Percentiles rank a stretch among this genome's conserved stretches.
phyloP scores from a whole-genome alignment of 2,888 invertebrate species.

The Cepaea hortensis region DNA sequence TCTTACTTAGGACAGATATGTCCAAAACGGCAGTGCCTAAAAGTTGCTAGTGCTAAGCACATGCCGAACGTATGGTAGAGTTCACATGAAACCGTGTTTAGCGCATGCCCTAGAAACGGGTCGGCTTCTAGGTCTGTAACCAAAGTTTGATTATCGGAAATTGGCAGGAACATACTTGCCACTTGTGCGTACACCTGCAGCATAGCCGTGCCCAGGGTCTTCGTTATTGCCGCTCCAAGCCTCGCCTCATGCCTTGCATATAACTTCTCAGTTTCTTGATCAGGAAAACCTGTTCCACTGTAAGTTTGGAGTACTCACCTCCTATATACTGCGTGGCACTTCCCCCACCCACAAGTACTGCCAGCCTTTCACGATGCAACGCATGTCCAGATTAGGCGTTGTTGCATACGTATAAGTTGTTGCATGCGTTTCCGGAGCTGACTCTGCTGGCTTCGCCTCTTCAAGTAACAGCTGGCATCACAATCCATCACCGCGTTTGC shows the following conservation, averaged over 20 bases:
- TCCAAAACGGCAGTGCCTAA: not conserved
- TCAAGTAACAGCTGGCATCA: too few relatives aligned
- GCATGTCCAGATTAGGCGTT: not conserved
- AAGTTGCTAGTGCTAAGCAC: not conserved
- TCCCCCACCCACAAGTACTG: not conserved
- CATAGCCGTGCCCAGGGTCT: not conserved
- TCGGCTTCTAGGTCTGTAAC: conserved; percentile 3
- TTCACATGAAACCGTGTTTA: not conserved
- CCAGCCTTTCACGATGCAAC: not conserved
- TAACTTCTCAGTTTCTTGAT: conserved; percentile 3
- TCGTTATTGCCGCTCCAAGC: not conserved
- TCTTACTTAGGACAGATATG: not conserved
- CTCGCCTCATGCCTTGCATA: not conserved
- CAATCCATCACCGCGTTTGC: too few relatives aligned
- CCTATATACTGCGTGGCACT: not conserved
- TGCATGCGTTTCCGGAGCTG: too few relatives aligned
- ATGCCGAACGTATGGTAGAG: not conserved
- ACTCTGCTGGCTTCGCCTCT: too few relatives aligned
- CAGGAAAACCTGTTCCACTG: not conserved
- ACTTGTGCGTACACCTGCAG: not conserved
- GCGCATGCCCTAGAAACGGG: conserved; percentile 7
- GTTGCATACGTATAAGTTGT: not conserved
- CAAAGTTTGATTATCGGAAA: not conserved
- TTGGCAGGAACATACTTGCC: not conserved
- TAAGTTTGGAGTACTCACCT: not conserved